Conservation (phyloP, 1,140 invertebrate genomes). For the Ceratina japonica region DNA sequence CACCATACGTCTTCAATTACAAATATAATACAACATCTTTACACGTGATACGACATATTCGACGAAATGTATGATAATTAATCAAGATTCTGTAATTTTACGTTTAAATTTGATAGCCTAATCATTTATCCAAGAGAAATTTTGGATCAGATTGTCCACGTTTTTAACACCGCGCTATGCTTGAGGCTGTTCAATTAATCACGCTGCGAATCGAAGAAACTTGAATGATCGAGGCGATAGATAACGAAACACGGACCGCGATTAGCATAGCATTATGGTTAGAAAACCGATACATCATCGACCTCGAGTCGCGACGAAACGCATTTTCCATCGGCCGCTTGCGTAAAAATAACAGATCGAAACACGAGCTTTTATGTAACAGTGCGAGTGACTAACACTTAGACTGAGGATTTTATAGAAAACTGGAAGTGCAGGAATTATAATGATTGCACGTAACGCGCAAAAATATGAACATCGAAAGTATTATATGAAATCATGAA, state of each 20-base stretch:
- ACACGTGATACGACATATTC: too few species aligned
- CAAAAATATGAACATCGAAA: background rate
- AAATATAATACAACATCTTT: too few species aligned
- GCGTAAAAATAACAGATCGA: background rate
- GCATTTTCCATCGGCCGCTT: background rate
- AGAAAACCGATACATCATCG: slow-evolving; percentile 19
- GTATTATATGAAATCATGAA: background rate
- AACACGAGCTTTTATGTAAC: slow-evolving; percentile 17
- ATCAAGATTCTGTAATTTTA: too few species aligned
- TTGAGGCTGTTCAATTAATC: background rate
- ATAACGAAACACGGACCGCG: background rate
- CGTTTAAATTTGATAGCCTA: too few species aligned
- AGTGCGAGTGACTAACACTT: background rate
- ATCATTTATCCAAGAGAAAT: too few species aligned
- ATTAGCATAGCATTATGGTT: background rate
- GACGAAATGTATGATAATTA: too few species aligned
- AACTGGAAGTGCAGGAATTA: too few species aligned
- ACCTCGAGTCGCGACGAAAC: slow-evolving; percentile 5
- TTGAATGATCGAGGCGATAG: too few species aligned
- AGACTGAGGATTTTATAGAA: too few species aligned
- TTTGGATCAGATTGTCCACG: too few species aligned
- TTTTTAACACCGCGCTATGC: background rate
- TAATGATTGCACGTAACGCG: too few species aligned
- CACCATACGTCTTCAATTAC: background rate
- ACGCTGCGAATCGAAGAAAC: background rate